Evolutionary conservation across 2,888 invertebrate genomes (phyloP).

Genomic region (Epirrhoe tristata): DNA sequence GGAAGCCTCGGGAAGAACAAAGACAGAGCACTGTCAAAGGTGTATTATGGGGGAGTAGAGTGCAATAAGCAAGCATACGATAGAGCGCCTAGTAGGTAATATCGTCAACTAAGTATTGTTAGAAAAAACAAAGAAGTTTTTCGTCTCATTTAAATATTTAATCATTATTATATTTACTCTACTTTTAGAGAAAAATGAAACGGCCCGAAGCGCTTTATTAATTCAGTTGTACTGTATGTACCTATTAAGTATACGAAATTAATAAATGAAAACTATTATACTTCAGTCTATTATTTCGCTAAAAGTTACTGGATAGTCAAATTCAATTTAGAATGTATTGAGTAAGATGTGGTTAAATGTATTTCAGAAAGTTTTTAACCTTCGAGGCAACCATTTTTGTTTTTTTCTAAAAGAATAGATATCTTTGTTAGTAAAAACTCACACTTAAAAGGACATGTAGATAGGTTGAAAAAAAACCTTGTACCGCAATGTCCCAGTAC

Average conservation of each 20-base stretch:
- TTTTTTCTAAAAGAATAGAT: conserved; percentile 9
- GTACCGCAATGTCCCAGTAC: conserved; percentile 62
- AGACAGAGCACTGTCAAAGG: conserved; percentile 62
- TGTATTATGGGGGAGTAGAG: conserved; percentile 58
- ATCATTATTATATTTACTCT: too few relatives aligned
- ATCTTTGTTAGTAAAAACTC: conserved; percentile 21
- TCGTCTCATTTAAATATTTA: background rate
- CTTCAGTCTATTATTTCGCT: too few relatives aligned
- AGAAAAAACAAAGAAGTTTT: conserved; percentile 28
- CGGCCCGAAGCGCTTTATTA: too few relatives aligned
- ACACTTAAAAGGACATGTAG: conserved; percentile 51
- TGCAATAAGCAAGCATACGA: conserved; percentile 47
- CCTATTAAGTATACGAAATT: too few relatives aligned
- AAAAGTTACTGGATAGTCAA: too few relatives aligned
- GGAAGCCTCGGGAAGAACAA: conserved; percentile 52
- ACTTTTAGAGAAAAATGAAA: too few relatives aligned
- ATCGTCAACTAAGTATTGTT: conserved; percentile 32
- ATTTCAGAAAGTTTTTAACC: background rate
- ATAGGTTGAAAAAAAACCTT: conserved; percentile 62
- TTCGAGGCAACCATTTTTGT: background rate
- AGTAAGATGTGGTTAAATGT: background rate
- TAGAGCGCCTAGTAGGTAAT: conserved; percentile 41
- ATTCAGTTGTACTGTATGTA: too few relatives aligned
- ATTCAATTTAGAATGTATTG: too few relatives aligned
- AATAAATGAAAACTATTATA: too few relatives aligned